Base-by-base conservation (phyloP, 2,797 vertebrate species). In the Malacoraja senta region DNA sequence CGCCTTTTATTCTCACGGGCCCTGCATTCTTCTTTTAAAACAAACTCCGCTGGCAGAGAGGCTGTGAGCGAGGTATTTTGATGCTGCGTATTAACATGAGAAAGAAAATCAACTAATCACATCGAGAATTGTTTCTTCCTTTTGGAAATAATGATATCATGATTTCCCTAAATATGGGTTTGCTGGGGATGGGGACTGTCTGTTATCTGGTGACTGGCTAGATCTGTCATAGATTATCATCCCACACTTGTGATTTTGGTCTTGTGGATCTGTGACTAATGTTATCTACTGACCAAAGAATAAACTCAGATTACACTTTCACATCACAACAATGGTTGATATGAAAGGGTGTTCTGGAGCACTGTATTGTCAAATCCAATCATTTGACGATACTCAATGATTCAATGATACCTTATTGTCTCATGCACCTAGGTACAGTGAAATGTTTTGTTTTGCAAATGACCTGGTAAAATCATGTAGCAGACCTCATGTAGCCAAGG, bases 1-100 rank as follows among this genome's bases (percentile, higher is more conserved):
- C 94, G 95, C 95, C 96, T 94, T 68, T 94, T 71, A 93, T 94
- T 94, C 95, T 94, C 93, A 19, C n/a, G 94, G 95, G 95, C 93
- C 94, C 91, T 7, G 3, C 93, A 72, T 95, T 94, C 94, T 72
- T 94, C 91, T 76, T 81, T 88, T 88, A 68, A 68, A 35, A 21
- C 65, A 65, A 88, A 68, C 63, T 88, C 84, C 35, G 32, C 84
- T 35, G 32, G 84, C 84, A 88, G 65, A 35, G 84, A 68, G n/a
- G 63, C 84, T 68, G 63, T 24, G 17, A 68, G 21, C 32, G 3
- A n/a, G n/a, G 29, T 63, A 88, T 88, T 88, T 88, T 35, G 32
- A 88, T 88, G 63, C 61, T 68, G n/a, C 15, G 35, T 68, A 88
- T 88, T 88, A 88, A 88, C 63, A 88, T 35, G 63, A 88, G 61